Evolutionary conservation across 2,888 invertebrate genomes (phyloP), one percentile per base, ranked within the genome.

Genomic region (Marronus borbonicus): DNA sequence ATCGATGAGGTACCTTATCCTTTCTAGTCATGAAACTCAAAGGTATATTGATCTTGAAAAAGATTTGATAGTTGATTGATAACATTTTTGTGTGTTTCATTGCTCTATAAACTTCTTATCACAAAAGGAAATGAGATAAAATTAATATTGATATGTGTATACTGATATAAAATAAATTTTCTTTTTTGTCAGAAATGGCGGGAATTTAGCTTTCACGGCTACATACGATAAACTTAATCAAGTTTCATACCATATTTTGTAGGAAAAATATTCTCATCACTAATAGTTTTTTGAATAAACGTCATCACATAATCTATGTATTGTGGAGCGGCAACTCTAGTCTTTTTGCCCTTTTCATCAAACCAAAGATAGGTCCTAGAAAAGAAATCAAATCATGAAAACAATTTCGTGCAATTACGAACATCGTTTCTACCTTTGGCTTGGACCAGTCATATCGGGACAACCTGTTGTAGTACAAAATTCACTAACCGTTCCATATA

Each of bases 251-350:
- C 98, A 90, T 97, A 98, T 93, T 98, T 98, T 88, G 98, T 98
- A 89, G 98, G 98, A 92, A 98, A 99, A 88, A 98, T 93, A 87
- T 94, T 93, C 92, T 98, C 98, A 90, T 98, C 98, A 90, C 96
- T 96, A 90, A 98, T 95, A 84, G 97, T 97, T 91, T 97, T 97
- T 90, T 98, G 98, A 85, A 97, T 97, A 91, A 95, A 97, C 82
- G 98, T 97, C 97, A 98, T 98, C 88, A 98, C 98, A 91, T 97
- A 98, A 91, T 99, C 98, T 90, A 98, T 96, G 90, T 98, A 99
- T 90, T 98, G 98, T 85, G 98, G 98, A 85, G 98, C 98, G 83
- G 98, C 96, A 86, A 98, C 96, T 90, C 97, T 96, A 84, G 95
- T 95, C 91, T 98, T 98, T 92, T 98, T 98, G 85, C 98, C 98